Evolutionary conservation across 2,797 vertebrate species (phyloP), one percentile per base, ranked within the genome.

Genomic region (Gallinago stenura): DNA sequence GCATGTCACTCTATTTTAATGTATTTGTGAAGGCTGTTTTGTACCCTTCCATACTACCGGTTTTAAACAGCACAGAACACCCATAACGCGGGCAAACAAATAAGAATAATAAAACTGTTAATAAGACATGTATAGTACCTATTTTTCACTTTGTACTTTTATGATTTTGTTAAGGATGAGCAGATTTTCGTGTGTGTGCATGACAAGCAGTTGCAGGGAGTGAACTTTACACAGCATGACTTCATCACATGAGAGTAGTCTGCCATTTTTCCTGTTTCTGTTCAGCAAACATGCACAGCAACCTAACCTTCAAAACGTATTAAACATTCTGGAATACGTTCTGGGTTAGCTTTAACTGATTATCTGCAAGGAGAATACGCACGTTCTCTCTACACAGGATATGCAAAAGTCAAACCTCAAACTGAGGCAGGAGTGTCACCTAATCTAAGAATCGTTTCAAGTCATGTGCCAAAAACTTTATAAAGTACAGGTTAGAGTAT

Each of bases 201-300:
- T 2, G 50, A 83, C 56, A 65, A 73, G 28, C 62, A 69, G 76
- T 28, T 19, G 69, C 89, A 82, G 8, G 58, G 54, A 94, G 37
- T 18, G 87, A 93, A 80, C 81, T 91, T 93, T 68, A 83, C 70
- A 81, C 65, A 89, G 62, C 60, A 75, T 8, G 84, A 94, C 82
- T 54, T 73, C 87, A 80, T 85, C 84, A 65, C 79, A 87, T 10
- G 43, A 76, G 76, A 87, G 64, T 5, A 54, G 92, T 39, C 91
- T 90, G 84, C 92, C 89, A 62, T 72, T 79, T 83, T 95, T 93
- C 50, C 84, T 13, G 37, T 39, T 87, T 70, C 82, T 70, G 43
- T 30, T 71, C 70, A 77, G 39, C 54, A 72, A 90, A 82, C 68
- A 83, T 5, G 25, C 76, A 83, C 53, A 65, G 61, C 39, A 90